phyloP scores from a whole-genome alignment of 2,797 vertebrate species.

The Acipenser transmontanus region DNA sequence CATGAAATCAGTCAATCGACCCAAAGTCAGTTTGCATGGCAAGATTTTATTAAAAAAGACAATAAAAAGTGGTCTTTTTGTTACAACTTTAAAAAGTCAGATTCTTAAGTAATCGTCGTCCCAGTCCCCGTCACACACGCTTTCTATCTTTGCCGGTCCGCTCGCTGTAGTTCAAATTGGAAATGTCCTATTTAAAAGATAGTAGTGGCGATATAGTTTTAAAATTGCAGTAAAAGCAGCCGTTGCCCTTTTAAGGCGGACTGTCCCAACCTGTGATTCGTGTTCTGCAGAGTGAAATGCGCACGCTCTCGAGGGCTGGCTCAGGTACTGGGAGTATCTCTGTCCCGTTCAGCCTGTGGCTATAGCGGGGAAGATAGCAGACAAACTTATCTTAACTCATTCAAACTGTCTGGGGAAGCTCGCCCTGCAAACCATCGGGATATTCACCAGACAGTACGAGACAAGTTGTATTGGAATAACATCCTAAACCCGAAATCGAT shows the following conservation, averaged over 20 bases:
- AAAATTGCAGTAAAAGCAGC: background rate
- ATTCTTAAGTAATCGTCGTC: no score
- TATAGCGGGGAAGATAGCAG: conserved; percentile 3
- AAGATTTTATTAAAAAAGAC: no score
- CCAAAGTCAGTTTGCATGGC: no score
- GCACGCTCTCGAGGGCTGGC: conserved; percentile 19
- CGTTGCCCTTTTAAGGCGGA: conserved; percentile 17
- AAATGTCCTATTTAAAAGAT: no score
- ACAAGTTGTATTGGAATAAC: no score
- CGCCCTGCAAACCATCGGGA: conserved; percentile 12
- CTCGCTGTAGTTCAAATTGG: no score
- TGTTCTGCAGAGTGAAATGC: background rate
- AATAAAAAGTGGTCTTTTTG: conserved; percentile 12
- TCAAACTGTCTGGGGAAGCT: conserved; percentile 21
- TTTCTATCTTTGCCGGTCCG: no score
- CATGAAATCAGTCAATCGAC: no score
- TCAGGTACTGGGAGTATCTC: conserved; percentile 18
- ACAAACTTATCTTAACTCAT: conserved; percentile 27
- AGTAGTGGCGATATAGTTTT: no score
- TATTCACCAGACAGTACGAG: background rate
- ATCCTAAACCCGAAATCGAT: no score
- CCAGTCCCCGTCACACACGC: no score
- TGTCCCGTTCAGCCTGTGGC: conserved; percentile 12
- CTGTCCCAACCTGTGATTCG: conserved; percentile 10
- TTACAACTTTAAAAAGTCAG: conserved; percentile 41